Evolutionary conservation across 2,888 invertebrate genomes (phyloP).

Genomic region (Galerucella nymphaeae): DNA sequence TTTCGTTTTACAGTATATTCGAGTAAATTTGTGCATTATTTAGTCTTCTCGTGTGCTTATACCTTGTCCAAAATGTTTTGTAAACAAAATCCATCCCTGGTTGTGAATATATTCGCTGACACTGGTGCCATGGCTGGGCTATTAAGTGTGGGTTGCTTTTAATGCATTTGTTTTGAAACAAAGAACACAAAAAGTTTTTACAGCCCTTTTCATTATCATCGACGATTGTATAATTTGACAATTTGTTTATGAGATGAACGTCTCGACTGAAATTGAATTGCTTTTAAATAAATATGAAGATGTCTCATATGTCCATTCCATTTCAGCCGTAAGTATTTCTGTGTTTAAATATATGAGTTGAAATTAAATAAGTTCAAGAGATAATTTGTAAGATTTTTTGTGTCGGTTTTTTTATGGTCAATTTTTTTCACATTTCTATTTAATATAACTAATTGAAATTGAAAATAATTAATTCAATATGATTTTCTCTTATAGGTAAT

Average conservation of each 20-base stretch:
- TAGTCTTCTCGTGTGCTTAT: no score
- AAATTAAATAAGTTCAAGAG: no score
- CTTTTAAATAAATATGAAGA: slow-evolving; percentile 33
- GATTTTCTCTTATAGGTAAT: background rate
- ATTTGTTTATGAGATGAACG: slow-evolving; percentile 45
- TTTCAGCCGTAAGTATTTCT: background rate
- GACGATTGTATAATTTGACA: slow-evolving; percentile 46
- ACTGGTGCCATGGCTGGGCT: slow-evolving; percentile 46
- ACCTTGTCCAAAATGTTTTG: background rate
- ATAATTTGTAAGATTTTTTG: no score
- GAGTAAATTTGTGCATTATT: no score
- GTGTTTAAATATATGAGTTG: background rate
- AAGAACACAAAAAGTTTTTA: slow-evolving; percentile 41
- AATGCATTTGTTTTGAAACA: slow-evolving; percentile 53
- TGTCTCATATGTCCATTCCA: background rate
- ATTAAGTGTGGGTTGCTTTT: slow-evolving; percentile 51
- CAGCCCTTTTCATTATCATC: slow-evolving; percentile 38
- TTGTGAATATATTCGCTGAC: slow-evolving; percentile 34
- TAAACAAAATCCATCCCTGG: slow-evolving; percentile 7
- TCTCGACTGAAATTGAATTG: slow-evolving; percentile 21
- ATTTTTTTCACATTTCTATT: no score
- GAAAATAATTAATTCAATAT: no score
- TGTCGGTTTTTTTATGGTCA: no score
- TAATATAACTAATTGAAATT: no score
- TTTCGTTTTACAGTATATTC: no score